phyloP scores from a whole-genome alignment of 2,113 vertebrate species.

The Xenopus borealis region DNA sequence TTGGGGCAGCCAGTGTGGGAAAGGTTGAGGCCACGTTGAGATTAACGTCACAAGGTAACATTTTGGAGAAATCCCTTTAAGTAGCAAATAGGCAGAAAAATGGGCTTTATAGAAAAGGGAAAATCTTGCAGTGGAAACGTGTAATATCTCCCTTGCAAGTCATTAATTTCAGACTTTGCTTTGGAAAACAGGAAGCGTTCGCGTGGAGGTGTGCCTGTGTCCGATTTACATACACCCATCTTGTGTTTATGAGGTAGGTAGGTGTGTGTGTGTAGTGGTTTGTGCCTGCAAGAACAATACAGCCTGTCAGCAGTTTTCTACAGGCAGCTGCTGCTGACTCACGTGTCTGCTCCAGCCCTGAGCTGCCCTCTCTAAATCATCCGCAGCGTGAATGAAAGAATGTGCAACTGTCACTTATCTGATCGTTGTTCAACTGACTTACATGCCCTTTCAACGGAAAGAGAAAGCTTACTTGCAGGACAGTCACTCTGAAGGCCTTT shows the following conservation, averaged over 20 bases:
- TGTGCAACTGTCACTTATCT: conserved; percentile 48
- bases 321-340: conserved; percentile 69
- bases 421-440: conserved; percentile 50
- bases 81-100: too few species aligned
- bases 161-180: not conserved
- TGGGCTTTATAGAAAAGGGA: too few species aligned
- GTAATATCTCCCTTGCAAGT: too few species aligned
- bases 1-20: too few species aligned
- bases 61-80: too few species aligned
- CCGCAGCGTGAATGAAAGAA: conserved; percentile 52
- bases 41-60: too few species aligned
- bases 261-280: conserved; percentile 52
- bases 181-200: conserved; percentile 60
- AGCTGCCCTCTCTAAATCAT: conserved; percentile 57
- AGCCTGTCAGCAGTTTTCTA: conserved; percentile 74
- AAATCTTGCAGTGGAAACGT: too few species aligned
- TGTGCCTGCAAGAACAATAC: conserved; percentile 59
- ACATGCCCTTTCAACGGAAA: conserved; percentile 44
- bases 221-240: conserved; percentile 59
- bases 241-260: conserved; percentile 65
- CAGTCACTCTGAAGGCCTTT: not conserved
- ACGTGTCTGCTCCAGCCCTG: conserved; percentile 60
- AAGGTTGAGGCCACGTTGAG: too few species aligned
- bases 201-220: conserved; percentile 57
- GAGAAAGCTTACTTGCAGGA: conserved; percentile 3